Evolutionary conservation across 1,140 invertebrate genomes (phyloP).

Genomic region (Cardiocondyla obscurior): DNA sequence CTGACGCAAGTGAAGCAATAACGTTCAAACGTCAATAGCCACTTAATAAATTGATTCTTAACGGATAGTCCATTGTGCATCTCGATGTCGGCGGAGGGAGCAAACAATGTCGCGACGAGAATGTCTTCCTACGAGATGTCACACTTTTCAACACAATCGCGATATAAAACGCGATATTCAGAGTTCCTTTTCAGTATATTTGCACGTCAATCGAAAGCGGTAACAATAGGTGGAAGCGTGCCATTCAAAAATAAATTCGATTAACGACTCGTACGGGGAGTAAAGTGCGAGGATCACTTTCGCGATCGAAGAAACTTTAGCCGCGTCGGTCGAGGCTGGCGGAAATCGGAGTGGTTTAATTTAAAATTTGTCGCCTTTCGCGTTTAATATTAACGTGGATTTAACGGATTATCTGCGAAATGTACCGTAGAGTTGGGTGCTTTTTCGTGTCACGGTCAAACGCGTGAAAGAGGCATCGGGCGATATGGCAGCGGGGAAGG

Average conservation of each 20-base stretch:
- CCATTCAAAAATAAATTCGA: background rate
- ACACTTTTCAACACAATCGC: background rate
- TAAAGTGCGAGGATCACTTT: background rate
- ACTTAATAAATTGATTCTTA: conserved; percentile 77
- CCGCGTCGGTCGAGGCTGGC: background rate
- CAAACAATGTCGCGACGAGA: conserved; percentile 35
- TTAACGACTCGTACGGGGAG: background rate
- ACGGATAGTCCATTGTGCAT: conserved; percentile 61
- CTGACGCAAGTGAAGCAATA: conserved; percentile 66
- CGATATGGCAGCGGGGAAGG: background rate
- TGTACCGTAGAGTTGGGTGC: background rate
- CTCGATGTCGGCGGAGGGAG: background rate
- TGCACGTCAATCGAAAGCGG: background rate
- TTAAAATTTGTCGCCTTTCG: background rate
- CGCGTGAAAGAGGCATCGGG: background rate
- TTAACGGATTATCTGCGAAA: background rate
- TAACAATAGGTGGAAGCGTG: background rate
- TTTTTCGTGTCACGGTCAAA: conserved; percentile 29
- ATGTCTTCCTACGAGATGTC: conserved; percentile 18
- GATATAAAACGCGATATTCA: conserved; percentile 23
- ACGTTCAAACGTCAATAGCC: conserved; percentile 64
- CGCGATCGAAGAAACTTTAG: background rate
- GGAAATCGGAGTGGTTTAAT: background rate
- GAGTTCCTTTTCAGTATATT: background rate
- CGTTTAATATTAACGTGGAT: background rate